These are phyloP conservation scores for Orchestia grillus DNA, from an alignment of 1,140 invertebrate genomes.

Conservation along the genomic window DNA sequence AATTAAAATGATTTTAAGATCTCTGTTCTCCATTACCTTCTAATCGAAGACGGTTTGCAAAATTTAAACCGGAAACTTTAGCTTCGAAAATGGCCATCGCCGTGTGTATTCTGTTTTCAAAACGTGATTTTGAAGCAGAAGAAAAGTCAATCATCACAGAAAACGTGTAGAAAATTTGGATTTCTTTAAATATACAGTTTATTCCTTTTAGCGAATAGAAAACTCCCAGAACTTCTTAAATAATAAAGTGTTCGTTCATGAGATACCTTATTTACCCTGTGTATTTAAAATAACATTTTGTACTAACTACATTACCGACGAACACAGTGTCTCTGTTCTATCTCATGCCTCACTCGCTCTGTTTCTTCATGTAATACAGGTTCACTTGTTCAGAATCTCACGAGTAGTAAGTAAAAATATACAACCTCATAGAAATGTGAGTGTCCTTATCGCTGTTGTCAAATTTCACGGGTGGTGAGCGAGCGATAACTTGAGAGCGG, in stretches of 20 bases:
- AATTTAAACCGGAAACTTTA: too few relatives aligned
- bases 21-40: too few relatives aligned
- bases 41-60: too few relatives aligned
- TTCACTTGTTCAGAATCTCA: not conserved
- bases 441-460: not conserved
- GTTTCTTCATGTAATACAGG: not conserved
- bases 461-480: not conserved
- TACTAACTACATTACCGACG: not conserved
- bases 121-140: too few relatives aligned
- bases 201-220: too few relatives aligned
- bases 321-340: not conserved
- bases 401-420: not conserved
- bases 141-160: too few relatives aligned
- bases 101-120: too few relatives aligned
- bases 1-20: too few relatives aligned
- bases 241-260: not conserved
- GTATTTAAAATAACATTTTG: not conserved
- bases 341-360: not conserved
- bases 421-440: not conserved
- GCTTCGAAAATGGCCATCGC: too few relatives aligned
- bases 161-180: too few relatives aligned
- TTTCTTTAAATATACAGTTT: too few relatives aligned
- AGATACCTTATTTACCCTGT: not conserved
- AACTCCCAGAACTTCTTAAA: not conserved
- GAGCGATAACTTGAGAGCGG: too few relatives aligned